Conservation (phyloP, 2,797 vertebrate genomes). For the Sebastes diploproa region DNA sequence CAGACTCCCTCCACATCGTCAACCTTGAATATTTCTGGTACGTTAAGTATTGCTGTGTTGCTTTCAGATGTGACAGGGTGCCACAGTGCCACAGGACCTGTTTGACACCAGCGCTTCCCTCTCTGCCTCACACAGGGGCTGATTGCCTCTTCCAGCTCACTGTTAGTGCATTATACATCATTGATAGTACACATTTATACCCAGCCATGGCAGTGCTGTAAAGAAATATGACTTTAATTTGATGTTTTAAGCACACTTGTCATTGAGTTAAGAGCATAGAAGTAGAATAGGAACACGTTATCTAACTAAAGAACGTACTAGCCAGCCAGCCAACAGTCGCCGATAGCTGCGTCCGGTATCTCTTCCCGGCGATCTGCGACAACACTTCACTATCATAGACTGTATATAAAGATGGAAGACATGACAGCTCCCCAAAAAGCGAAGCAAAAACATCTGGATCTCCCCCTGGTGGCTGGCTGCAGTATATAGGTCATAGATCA, state of each 20-base stretch:
- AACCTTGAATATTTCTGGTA: slow-evolving; percentile 26
- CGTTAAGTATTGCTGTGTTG: not conserved
- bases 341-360: too few species aligned
- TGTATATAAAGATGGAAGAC: too few species aligned
- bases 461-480: too few species aligned
- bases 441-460: too few species aligned
- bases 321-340: too few species aligned
- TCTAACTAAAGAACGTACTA: too few species aligned
- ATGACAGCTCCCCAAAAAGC: too few species aligned
- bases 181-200: slow-evolving; percentile 32
- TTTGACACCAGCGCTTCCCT: slow-evolving; percentile 32
- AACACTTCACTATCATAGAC: too few species aligned
- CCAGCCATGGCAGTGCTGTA: slow-evolving; percentile 7
- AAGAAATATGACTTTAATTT: slow-evolving; percentile 57
- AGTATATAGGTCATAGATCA: too few species aligned
- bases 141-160: slow-evolving; percentile 46
- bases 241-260: slow-evolving; percentile 42
- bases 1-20: not conserved
- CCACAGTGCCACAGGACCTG: slow-evolving; percentile 38
- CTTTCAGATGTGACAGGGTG: slow-evolving; percentile 44
- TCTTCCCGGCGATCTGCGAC: too few species aligned
- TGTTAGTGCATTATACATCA: slow-evolving; percentile 27
- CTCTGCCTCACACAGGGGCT: slow-evolving; percentile 8
- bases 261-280: slow-evolving; percentile 22
- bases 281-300: too few species aligned